Evolutionary conservation across 2,113 vertebrate genomes (phyloP).

Genomic region (Cairina moschata): DNA sequence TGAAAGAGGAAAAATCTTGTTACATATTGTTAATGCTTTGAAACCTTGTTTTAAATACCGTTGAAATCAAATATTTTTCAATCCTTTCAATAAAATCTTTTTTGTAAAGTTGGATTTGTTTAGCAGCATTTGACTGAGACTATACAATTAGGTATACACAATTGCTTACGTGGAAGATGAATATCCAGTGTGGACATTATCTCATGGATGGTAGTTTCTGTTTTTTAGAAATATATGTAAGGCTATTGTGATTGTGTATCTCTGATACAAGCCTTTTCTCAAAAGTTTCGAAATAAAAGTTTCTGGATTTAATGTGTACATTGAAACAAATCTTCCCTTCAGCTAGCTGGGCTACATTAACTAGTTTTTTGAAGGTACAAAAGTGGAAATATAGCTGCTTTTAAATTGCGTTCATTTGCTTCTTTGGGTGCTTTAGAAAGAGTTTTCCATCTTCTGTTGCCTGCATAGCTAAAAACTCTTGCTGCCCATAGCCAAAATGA

Average conservation of each 20-base stretch:
- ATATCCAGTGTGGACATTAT: not conserved
- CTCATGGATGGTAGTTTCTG: not conserved
- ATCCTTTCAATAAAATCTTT: constrained; percentile 87
- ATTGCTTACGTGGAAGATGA: not conserved
- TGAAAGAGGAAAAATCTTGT: constrained; percentile 60
- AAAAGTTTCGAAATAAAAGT: not conserved
- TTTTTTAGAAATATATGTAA: not conserved
- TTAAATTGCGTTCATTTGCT: not conserved
- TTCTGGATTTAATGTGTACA: not conserved
- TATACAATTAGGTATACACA: not conserved
- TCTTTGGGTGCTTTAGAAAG: not conserved
- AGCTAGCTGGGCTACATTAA: not conserved
- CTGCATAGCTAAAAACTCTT: not conserved
- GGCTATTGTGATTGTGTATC: not conserved
- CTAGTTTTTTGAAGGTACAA: not conserved
- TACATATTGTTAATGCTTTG: constrained; percentile 75
- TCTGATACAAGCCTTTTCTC: not conserved
- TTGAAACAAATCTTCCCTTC: not conserved
- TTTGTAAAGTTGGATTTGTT: constrained; percentile 54
- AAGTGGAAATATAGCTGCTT: not conserved
- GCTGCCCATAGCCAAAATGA: fast-evolving
- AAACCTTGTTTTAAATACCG: constrained; percentile 75
- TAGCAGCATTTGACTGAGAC: not conserved
- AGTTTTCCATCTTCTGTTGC: not conserved
- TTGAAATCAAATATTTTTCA: constrained; percentile 79